Base-by-base conservation (phyloP, 2,797 vertebrate species). In the Botia kubotai region DNA sequence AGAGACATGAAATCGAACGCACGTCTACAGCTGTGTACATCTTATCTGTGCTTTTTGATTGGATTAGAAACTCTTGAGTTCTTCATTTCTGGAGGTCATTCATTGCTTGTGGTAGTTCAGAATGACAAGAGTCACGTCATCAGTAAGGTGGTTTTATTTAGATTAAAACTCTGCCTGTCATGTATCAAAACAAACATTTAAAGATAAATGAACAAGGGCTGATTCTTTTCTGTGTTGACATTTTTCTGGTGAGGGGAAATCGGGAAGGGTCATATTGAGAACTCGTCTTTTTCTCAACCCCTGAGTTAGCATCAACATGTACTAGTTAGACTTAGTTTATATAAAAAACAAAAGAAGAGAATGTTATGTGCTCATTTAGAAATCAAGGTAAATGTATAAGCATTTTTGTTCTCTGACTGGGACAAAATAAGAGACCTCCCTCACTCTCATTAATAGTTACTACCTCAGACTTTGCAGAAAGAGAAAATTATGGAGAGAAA, bases 401-500 rank as follows among this genome's bases (percentile, higher is more conserved):
- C 8, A 8, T 79, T 66, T 72, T 76, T 10, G 29, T 6, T 14
- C 46, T 63, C 23, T 82, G 72, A 69, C 76, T 48, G 11, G 72
- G 14, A 5, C 0, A 19, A 46, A 46, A 75, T 26, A 16, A 81
- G 69, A 84, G 46, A 73, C 77, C 77, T 80, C 46, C 73, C 65
- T 80, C 46, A 65, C 63, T 65, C 23, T 82, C 48, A 74, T 77
- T 82, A 73, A 71, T 80, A 80, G 81, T 77, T 73, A 66, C 73
- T 73, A 50, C 16, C 77, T 82, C 68, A 76, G 66, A 75, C 72
- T 79, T 82, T 63, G 79, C 67, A 29, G 33, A 33, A 55, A 46
- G 36, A 65, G 26, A 78, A 19, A 19, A 14, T 46, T 33, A 72
- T 8, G 39, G 39, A 46, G 53, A 78, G 46, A 62, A 55, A 69